Conservation (phyloP, 1,140 invertebrate species). For the Vanessa atalanta region DNA sequence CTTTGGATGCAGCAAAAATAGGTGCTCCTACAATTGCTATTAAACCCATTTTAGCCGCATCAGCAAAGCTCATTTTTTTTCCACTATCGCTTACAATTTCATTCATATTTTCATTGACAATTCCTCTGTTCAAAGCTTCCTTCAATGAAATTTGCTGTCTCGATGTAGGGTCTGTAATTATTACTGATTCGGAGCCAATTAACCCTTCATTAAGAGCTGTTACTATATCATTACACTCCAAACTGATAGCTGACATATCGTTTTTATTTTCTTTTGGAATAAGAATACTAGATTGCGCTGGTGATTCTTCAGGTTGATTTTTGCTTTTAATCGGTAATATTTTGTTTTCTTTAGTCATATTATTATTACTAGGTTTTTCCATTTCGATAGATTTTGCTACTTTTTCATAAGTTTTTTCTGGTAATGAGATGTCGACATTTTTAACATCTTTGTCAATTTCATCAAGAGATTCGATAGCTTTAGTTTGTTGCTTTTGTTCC, state of each 20-base stretch:
- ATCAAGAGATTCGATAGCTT: slow-evolving; percentile 35
- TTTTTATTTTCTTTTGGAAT: slow-evolving; percentile 1
- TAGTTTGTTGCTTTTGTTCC: slow-evolving; percentile 6
- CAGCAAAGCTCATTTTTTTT: slow-evolving; percentile 85
- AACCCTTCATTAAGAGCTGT: slow-evolving; percentile 85
- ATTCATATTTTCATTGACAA: slow-evolving; percentile 88
- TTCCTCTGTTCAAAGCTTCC: slow-evolving; percentile 88
- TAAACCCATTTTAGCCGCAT: slow-evolving; percentile 88
- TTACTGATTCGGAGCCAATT: slow-evolving; percentile 84
- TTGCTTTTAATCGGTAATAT: not conserved
- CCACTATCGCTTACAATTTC: slow-evolving; percentile 85
- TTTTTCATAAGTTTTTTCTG: slow-evolving; percentile 25
- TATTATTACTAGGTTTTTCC: not conserved
- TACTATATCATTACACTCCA: slow-evolving; percentile 83
- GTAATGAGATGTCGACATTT: slow-evolving; percentile 19
- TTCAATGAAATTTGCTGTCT: slow-evolving; percentile 86
- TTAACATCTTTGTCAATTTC: slow-evolving; percentile 43
- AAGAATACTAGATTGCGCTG: not conserved
- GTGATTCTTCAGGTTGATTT: not conserved
- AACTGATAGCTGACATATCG: slow-evolving; percentile 43
- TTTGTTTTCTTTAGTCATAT: not conserved
- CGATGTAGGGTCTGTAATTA: slow-evolving; percentile 87
- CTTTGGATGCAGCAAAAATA: slow-evolving; percentile 84
- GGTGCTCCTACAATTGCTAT: slow-evolving; percentile 87
- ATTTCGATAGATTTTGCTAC: not conserved